Evolutionary conservation across 2,113 vertebrate genomes (phyloP), one percentile per base, ranked within the genome.

Genomic region (Pedionomus torquatus): DNA sequence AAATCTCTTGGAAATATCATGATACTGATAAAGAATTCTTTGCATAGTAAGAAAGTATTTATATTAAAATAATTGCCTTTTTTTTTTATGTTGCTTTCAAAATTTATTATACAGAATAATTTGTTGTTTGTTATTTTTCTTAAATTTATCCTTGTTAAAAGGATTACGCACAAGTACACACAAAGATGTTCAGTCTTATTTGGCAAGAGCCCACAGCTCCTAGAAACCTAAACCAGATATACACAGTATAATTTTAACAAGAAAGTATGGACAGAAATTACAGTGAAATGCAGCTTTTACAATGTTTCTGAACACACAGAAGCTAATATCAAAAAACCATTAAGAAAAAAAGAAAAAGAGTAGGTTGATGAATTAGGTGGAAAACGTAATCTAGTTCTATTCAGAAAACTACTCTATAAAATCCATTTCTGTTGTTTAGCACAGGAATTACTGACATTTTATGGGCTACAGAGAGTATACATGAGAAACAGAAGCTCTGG

Each of bases 1-100:
- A 71, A 60, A 74, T 63, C 28, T 61, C 7, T 61, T 31, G 11
- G n/a, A 75, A 58, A 51, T 5, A 69, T 65, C 0, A 0, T 8
- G 11, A 28, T 5, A 16, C 11, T 60, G 71, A 6, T 15, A 44
- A 70, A 72, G 14, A 52, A 21, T 63, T 54, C 21, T 76, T 49
- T 48, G 7, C 5, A 54, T 25, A 77, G 11, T 55, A 79, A 83
- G 6, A 26, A 88, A 52, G 21, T 31, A 86, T 51, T 76, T 35
- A n/a, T 63, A 63, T 58, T 66, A 52, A 79, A 48, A 9, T 15
- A n/a, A n/a, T n/a, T n/a, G n/a, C n/a, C n/a, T n/a, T n/a, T n/a
- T n/a, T n/a, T n/a, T n/a, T n/a, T n/a, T n/a, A n/a, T n/a, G n/a
- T n/a, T n/a, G n/a, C 41, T 79, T 72, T 61, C 35, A 84, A 61